Base-by-base conservation (phyloP, 2,888 invertebrate genomes). In the Chrysodeixis includens region DNA sequence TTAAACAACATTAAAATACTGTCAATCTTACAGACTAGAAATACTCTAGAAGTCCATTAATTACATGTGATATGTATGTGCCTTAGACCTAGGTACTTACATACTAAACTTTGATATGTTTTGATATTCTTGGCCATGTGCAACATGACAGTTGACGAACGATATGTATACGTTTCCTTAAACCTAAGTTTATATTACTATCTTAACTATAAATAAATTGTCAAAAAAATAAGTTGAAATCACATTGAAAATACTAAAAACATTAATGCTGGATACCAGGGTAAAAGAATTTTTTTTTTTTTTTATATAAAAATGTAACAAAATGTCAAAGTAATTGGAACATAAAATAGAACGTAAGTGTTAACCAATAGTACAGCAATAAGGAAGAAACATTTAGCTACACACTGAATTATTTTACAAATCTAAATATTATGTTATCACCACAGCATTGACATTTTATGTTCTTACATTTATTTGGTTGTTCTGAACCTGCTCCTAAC, bases 71-170 rank as follows among this genome's bases (percentile, higher is more conserved):
- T 74, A 74, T 46, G 46, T 51, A 8, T 59, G 32, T 14, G 10
- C 22, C 55, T 54, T n/a, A 46, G 40, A 71, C 62, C 7, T 14
- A 30, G 68, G 73, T 81, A 76, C 51, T 51, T 30, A n/a, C n/a
- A n/a, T n/a, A 44, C 78, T n/a, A 86, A 79, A 74, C 83, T 86
- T 93, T 93, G 94, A 94, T 94, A 94, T 95, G 95, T 94, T 90
- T 90, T 76, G 93, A 94, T 93, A 95, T 95, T 94, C 94, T 88
- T 93, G 93, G 91, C 82, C 94, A 93, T 88, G 92, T 84, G 76
- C 66, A 44, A 85, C 92, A 93, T 91, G 92, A 89, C 59, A 81
- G 84, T 82, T 79, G 73, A 85, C 82, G 79, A 79, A 69, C 85
- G 93, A 94, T 94, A 95, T 94, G 94, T 91, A 83, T 88, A 79